phyloP scores from a whole-genome alignment of 2,888 invertebrate genomes.

The Odontocerum albicorne region DNA sequence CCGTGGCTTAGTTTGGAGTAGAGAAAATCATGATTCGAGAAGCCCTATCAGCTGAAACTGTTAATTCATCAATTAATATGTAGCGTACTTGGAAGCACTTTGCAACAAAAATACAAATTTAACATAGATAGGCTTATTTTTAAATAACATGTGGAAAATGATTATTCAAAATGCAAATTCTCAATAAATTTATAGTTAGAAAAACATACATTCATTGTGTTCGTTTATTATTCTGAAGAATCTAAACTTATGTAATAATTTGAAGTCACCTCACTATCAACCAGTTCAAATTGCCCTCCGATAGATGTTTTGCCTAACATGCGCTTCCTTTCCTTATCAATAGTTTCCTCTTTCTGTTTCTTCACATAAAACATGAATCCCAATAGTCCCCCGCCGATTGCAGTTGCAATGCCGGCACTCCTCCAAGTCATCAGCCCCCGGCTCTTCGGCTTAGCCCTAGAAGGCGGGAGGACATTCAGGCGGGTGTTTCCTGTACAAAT shows the following conservation, averaged over 20 bases:
- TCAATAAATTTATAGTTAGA: no score
- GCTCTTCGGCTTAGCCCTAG: neutral
- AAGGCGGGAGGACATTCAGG: slow-evolving; percentile 6
- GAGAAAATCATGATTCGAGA: no score
- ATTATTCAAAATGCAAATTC: no score
- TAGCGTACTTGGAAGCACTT: no score
- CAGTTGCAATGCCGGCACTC: slow-evolving; percentile 66
- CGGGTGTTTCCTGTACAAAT: neutral
- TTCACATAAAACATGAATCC: slow-evolving; percentile 78
- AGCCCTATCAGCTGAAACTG: no score
- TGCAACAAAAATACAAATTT: no score
- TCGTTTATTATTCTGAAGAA: no score
- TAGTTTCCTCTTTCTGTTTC: slow-evolving; percentile 73
- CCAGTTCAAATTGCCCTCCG: slow-evolving; percentile 89
- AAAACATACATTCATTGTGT: no score
- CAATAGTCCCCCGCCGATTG: slow-evolving; percentile 66
- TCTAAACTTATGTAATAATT: neutral
- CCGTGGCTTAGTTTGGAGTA: no score
- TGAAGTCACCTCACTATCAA: slow-evolving; percentile 61
- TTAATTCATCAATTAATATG: no score
- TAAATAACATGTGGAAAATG: no score
- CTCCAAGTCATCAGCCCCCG: slow-evolving; percentile 80
- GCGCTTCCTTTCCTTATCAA: slow-evolving; percentile 74
- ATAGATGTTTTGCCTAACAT: slow-evolving; percentile 90
- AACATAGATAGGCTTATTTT: no score